Percentiles rank a stretch among this genome's conserved stretches.
Evolutionary conservation across 1,140 invertebrate species (phyloP).

Genomic region (Bacillus rossius): DNA sequence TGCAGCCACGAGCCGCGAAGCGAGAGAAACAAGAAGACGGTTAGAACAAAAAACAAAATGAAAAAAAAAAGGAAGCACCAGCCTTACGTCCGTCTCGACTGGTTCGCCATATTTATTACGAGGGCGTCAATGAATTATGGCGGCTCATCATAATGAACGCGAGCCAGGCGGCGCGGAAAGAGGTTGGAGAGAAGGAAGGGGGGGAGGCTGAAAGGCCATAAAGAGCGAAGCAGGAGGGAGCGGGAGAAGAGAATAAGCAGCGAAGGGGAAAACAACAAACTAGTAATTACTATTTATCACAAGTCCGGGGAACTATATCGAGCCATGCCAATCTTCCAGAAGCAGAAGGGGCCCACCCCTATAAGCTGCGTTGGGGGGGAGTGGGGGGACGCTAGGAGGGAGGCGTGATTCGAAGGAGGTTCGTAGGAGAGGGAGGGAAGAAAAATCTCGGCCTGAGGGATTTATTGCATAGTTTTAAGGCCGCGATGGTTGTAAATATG

Average conservation of each 20-base stretch:
- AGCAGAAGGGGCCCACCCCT: constrained; percentile 3
- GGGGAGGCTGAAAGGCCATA: constrained; percentile 21
- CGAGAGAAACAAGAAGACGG: constrained; percentile 4
- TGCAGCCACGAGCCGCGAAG: no score
- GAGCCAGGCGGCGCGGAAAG: background rate
- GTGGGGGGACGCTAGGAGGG: constrained; percentile 3
- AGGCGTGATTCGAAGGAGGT: background rate
- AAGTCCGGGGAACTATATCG: constrained; percentile 25
- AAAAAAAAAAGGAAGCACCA: no score
- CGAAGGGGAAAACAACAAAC: constrained; percentile 19
- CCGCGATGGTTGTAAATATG: constrained; percentile 30
- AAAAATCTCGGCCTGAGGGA: constrained; percentile 24
- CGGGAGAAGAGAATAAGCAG: constrained; percentile 15
- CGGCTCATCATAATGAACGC: constrained; percentile 18
- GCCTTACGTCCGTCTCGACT: constrained; percentile 7
- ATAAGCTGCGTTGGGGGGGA: background rate
- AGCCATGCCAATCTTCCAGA: constrained; percentile 31
- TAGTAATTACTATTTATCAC: constrained; percentile 32
- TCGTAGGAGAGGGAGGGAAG: background rate
- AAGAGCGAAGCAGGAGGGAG: constrained; percentile 16
- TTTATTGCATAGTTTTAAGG: constrained; percentile 34
- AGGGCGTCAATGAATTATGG: constrained; percentile 18
- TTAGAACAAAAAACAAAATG: background rate
- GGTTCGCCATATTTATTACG: constrained; percentile 19
- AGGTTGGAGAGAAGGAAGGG: constrained; percentile 10